Evolutionary conservation across 2,113 vertebrate species (phyloP).

Genomic region (Barbus barbus): DNA sequence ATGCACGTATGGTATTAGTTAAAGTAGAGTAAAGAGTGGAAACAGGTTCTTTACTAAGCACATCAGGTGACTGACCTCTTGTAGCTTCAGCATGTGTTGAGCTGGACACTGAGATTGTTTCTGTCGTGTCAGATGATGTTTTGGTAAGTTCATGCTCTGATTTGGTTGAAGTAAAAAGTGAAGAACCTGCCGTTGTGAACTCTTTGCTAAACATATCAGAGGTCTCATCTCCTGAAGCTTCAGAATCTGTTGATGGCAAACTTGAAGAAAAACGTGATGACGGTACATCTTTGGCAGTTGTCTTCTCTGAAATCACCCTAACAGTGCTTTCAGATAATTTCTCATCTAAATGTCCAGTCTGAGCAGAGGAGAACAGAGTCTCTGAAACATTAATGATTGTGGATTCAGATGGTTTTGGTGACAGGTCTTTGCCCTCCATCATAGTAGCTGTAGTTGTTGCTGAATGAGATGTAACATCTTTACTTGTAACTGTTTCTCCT

Average conservation of each 20-base stretch:
- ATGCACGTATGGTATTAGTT: fast-evolving
- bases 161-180: background rate
- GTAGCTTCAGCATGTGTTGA: background rate
- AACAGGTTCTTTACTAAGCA: background rate
- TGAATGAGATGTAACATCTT: background rate
- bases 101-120: background rate
- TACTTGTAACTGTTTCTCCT: background rate
- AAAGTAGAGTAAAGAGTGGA: background rate
- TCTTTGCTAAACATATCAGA: background rate
- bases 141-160: background rate
- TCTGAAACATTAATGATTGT: background rate
- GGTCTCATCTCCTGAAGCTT: background rate
- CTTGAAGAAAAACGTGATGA: background rate
- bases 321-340: background rate
- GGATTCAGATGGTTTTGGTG: background rate
- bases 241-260: background rate
- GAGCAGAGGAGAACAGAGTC: background rate
- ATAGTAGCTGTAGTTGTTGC: background rate
- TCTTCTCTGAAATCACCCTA: background rate
- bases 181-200: background rate
- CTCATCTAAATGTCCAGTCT: background rate
- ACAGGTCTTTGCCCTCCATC: background rate
- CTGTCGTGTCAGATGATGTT: background rate
- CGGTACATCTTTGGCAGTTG: background rate
- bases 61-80: background rate